These are phyloP conservation scores for Crambe crambe DNA, from an alignment of 37 sponge, comb jelly and placozoan species.

Conservation along the genomic window DNA sequence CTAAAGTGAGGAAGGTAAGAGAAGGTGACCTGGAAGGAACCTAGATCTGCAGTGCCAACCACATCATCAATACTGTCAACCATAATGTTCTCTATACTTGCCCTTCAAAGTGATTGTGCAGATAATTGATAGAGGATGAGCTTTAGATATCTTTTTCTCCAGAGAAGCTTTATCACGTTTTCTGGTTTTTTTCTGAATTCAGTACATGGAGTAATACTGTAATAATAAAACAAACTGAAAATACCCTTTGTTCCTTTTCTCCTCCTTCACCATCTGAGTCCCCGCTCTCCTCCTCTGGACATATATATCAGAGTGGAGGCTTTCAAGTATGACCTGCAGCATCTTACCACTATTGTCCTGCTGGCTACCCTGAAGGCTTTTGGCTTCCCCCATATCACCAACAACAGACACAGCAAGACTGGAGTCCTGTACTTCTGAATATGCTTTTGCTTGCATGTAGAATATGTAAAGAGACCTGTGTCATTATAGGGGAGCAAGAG, in stretches of 20 bases:
- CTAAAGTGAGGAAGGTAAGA: conserved; percentile 52
- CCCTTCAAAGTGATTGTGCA: conserved; percentile 41
- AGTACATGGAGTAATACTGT: background rate
- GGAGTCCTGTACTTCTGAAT: conserved; percentile 19
- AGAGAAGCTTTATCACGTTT: background rate
- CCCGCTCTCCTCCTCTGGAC: conserved; percentile 37
- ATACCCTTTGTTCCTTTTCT: conserved; percentile 2
- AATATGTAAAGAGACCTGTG: conserved; percentile 77
- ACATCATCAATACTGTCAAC: background rate
- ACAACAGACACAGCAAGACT: conserved; percentile 31
- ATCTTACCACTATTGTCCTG: conserved; percentile 40
- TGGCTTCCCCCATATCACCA: conserved; percentile 78
- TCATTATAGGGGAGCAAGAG: too few relatives aligned
- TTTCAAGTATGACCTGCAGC: background rate
- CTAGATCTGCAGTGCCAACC: conserved; percentile 18
- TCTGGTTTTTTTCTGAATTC: conserved; percentile 32
- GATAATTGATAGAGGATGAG: conserved; percentile 33
- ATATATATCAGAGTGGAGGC: background rate
- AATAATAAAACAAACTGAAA: background rate
- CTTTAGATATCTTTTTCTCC: conserved; percentile 16
- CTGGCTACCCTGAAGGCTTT: conserved; percentile 28
- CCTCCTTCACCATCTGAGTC: conserved; percentile 40
- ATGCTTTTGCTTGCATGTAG: conserved; percentile 73
- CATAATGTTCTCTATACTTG: background rate
- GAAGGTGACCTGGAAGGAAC: conserved; percentile 39